phyloP scores from a whole-genome alignment of 2,888 invertebrate genomes.

The Hypsopygia costalis region DNA sequence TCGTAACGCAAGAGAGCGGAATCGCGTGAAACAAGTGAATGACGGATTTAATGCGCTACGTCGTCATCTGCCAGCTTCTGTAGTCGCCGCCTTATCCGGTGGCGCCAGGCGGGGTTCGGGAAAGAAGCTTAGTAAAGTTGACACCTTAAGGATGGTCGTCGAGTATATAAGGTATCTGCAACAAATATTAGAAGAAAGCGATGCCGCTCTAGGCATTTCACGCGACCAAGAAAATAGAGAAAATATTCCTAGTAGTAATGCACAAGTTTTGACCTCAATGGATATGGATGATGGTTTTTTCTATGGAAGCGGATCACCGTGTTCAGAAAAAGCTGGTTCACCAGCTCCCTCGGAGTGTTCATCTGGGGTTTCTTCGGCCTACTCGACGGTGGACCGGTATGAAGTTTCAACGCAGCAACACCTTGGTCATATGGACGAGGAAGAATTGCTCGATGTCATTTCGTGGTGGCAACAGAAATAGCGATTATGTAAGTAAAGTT shows the following conservation, averaged over 20 bases:
- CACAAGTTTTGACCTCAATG: constrained; percentile 63
- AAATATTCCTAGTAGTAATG: constrained; percentile 61
- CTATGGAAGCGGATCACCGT: constrained; percentile 77
- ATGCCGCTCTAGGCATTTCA: constrained; percentile 78
- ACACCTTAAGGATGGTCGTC: constrained; percentile 93
- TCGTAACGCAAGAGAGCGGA: constrained; percentile 95
- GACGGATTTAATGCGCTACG: constrained; percentile 94
- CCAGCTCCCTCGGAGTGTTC: constrained; percentile 88
- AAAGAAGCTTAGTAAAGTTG: constrained; percentile 94
- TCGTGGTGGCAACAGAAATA: constrained; percentile 91
- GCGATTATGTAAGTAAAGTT: constrained; percentile 47
- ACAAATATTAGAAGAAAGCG: constrained; percentile 87
- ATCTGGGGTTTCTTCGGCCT: constrained; percentile 76
- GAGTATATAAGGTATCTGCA: constrained; percentile 94
- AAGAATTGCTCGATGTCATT: constrained; percentile 92
- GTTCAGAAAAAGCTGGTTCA: constrained; percentile 85
- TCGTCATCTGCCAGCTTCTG: constrained; percentile 91
- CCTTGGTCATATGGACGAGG: constrained; percentile 90
- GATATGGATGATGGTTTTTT: constrained; percentile 76
- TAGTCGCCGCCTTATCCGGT: constrained; percentile 85
- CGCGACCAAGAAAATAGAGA: constrained; percentile 69
- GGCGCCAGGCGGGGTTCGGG: constrained; percentile 87
- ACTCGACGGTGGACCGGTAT: constrained; percentile 66
- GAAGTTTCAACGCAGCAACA: constrained; percentile 70
- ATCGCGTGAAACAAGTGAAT: constrained; percentile 97